Base-by-base conservation (phyloP, 2,113 vertebrate species). In the Ellobius talpinus region DNA sequence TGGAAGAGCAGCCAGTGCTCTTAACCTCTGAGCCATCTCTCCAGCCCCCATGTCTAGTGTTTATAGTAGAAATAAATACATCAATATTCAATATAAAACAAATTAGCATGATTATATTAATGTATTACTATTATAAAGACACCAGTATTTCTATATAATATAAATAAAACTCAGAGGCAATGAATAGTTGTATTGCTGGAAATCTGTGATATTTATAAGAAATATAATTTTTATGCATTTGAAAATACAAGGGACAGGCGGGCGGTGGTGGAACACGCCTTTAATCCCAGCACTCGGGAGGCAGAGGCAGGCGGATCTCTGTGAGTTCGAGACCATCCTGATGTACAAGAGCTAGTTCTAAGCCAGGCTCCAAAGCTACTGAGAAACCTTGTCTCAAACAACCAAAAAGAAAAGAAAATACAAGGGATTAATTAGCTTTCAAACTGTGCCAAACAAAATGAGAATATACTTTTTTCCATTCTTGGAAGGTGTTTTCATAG, bases 181-280 rank as follows among this genome's bases (percentile, higher is more conserved):
- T 1, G 50, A 87, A 89, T 4, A 94, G 33, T 11, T 79, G n/a
- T 3, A n/a, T 31, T 31, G 23, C 76, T 90, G 39, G 33, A 96
- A 94, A 91, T 77, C 36, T 90, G 29, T 39, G 55, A 78, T 70
- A 97, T 95, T 93, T 86, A 74, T 81, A 97, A 96, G 58, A 70
- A 85, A 77, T 87, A 89, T 6, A 84, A 50, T 88, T 78, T 90
- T 47, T 89, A 84, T 16, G 42, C 65, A 82, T 89, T 81, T 96
- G 29, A 76, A n/a, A 77, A 61, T 61, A 85, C 33, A 92, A 78
- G 55, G 31, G 45, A n/a, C 16, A 1, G 58, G 5, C 58, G 0
- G 58, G 19, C 1, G 6, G 19, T 58, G 6, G 19, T 21, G 58
- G 58, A 1, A 2, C 58, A 58, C 1, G 1, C 58, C 58, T 58